A percentile compares a stretch with the other conserved stretches of the same genome.
These are phyloP conservation scores for Drosophila tanythrix DNA, from an alignment of 2,888 invertebrate genomes.

Conservation along the genomic window DNA sequence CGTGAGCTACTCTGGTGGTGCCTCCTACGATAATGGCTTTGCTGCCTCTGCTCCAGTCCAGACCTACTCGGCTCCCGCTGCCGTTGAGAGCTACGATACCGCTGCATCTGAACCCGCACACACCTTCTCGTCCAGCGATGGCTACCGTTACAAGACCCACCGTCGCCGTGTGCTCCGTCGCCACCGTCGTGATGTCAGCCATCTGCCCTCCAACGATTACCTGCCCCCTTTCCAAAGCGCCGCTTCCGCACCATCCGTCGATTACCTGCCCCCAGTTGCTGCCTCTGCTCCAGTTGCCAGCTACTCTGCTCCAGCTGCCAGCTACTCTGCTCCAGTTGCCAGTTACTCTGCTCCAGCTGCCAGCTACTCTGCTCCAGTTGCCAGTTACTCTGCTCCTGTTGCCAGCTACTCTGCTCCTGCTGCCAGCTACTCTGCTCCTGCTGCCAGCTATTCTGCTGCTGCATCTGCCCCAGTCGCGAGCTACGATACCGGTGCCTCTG, in stretches of 20 bases:
- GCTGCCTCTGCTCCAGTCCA: conserved; percentile 55
- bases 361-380: conserved; percentile 27
- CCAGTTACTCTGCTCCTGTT: neutral
- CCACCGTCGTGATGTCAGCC: conserved; percentile 80
- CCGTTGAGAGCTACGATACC: conserved; percentile 64
- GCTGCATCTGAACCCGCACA: conserved; percentile 69
- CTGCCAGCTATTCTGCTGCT: conserved; percentile 45
- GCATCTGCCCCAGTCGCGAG: conserved; percentile 43
- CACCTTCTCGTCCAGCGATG: conserved; percentile 62
- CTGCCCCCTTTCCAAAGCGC: conserved; percentile 72
- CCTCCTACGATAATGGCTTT: conserved; percentile 54
- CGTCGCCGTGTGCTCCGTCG: conserved; percentile 71
- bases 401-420: too few relatives aligned
- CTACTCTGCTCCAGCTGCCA: conserved; percentile 39
- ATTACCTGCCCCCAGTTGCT: conserved; percentile 71
- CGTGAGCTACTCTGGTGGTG: conserved; percentile 31
- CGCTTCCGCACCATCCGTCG: conserved; percentile 63
- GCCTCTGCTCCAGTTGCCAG: conserved; percentile 44
- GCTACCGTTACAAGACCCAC: conserved; percentile 82
- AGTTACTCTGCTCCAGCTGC: neutral
- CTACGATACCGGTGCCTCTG: conserved; percentile 51
- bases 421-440: conserved; percentile 45
- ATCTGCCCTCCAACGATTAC: conserved; percentile 78
- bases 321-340: neutral
- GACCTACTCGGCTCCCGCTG: conserved; percentile 35